Evolutionary conservation across 2,113 vertebrate species (phyloP).

Genomic region (Otus sunia): DNA sequence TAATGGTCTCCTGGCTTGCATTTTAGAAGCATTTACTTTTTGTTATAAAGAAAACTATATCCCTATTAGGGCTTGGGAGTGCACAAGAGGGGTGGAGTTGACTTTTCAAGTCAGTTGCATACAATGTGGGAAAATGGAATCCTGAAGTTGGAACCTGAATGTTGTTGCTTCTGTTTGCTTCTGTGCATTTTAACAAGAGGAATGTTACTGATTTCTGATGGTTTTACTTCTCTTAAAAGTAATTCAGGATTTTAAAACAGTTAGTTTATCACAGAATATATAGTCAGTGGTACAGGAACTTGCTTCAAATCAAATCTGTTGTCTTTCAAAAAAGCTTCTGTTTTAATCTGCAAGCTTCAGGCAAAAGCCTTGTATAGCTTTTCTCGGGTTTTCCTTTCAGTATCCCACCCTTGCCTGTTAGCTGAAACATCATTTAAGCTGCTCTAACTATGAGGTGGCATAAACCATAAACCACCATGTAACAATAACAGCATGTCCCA

Average conservation of each 20-base stretch:
- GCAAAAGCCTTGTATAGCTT: background rate
- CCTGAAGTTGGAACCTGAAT: background rate
- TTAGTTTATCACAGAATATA: background rate
- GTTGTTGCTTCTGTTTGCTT: background rate
- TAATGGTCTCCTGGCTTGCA: background rate
- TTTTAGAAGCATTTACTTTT: background rate
- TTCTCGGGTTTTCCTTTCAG: background rate
- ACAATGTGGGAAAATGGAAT: background rate
- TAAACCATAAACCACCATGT: background rate
- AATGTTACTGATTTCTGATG: background rate
- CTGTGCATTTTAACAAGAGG: background rate
- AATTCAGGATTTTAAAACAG: background rate
- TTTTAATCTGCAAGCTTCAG: background rate
- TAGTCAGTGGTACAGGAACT: background rate
- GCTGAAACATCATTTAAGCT: background rate
- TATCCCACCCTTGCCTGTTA: background rate
- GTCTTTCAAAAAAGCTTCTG: background rate
- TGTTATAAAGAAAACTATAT: background rate
- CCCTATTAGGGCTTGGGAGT: background rate
- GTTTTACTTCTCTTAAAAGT: background rate
- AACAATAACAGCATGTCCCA: background rate
- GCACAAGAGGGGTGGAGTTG: background rate
- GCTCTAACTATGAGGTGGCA: background rate
- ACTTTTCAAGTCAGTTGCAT: background rate
- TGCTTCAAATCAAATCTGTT: background rate